phyloP scores from a whole-genome alignment of 2,888 invertebrate species.

The Heliconius hortense region DNA sequence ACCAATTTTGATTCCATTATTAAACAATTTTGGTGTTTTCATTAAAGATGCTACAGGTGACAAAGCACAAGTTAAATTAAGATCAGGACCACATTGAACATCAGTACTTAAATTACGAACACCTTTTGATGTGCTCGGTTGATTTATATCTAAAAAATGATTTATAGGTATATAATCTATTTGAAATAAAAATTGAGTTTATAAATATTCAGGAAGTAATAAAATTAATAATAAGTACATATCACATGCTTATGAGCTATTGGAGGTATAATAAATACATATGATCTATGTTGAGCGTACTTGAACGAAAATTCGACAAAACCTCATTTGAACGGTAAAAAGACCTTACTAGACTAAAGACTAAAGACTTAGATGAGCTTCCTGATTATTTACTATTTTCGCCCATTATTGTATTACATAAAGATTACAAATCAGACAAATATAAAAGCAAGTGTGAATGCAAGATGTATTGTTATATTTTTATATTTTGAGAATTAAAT shows the following conservation, averaged over 20 bases:
- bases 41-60: constrained; percentile 58
- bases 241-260: background rate
- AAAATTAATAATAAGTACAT: no score
- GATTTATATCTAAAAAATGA: constrained; percentile 66
- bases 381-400: background rate
- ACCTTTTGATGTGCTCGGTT: constrained; percentile 77
- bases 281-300: no score
- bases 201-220: background rate
- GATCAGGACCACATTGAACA: constrained; percentile 71
- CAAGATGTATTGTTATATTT: no score
- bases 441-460: no score
- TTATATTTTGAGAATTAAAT: no score
- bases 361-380: no score
- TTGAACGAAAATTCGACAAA: no score
- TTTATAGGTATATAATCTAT: background rate
- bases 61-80: constrained; percentile 47
- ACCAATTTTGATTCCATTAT: constrained; percentile 56
- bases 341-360: no score
- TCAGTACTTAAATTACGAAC: constrained; percentile 67
- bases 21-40: constrained; percentile 52
- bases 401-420: background rate
- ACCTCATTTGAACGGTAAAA: no score
- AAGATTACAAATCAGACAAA: no score
- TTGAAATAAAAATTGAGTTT: background rate
- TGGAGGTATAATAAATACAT: background rate